Percentiles rank a stretch among this genome's conserved stretches.
Conservation (phyloP, 2,797 vertebrate genomes). For the Gila robusta region DNA sequence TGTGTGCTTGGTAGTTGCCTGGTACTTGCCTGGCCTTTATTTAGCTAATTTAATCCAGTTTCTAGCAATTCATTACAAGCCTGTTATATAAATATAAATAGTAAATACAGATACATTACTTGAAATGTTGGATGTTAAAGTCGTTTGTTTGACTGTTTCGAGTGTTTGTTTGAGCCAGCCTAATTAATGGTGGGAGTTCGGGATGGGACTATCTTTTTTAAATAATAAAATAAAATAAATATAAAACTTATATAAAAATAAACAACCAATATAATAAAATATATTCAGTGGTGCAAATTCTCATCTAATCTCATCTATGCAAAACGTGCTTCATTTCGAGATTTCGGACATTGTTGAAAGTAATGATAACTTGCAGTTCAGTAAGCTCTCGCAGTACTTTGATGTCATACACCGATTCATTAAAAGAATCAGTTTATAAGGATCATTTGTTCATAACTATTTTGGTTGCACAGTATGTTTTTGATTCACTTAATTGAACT, state of each 20-base stretch:
- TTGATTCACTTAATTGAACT: neutral
- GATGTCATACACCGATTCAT: neutral
- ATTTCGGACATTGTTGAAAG: too few relatives aligned
- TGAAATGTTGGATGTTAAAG: neutral
- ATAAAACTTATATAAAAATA: slow-evolving; percentile 2
- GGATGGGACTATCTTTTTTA: neutral
- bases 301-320: neutral
- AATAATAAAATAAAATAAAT: slow-evolving; percentile 5
- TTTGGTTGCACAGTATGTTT: neutral
- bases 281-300: neutral
- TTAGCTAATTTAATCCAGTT: neutral
- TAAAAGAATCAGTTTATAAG: neutral
- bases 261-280: neutral
- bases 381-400: too few relatives aligned
- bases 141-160: neutral
- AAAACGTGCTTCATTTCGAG: neutral
- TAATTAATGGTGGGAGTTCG: neutral
- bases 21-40: neutral
- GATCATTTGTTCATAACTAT: neutral
- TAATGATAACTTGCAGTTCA: neutral
- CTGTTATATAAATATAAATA: neutral
- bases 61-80: neutral
- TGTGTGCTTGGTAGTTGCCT: slow-evolving; percentile 5
- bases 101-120: neutral
- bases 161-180: neutral